These are phyloP conservation scores for Tetranychus truncatus DNA, from an alignment of 2,888 invertebrate genomes.

Conservation along the genomic window DNA sequence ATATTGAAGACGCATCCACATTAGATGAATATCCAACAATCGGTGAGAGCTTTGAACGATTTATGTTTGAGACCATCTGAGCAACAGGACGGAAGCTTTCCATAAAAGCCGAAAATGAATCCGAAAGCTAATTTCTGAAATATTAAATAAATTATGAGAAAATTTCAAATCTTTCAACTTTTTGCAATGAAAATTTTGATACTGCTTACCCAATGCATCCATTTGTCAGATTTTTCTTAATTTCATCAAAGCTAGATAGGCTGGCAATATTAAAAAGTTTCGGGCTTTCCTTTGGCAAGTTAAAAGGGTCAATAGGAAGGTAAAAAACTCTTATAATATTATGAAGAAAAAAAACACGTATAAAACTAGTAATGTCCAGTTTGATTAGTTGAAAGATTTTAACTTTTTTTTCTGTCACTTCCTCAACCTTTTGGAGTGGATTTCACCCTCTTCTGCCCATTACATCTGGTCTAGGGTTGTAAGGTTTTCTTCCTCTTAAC, in stretches of 20 bases:
- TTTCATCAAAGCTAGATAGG: constrained; percentile 85
- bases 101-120: constrained; percentile 65
- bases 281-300: constrained; percentile 31
- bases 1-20: constrained; percentile 94
- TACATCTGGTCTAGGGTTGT: too few species aligned
- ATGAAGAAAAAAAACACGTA: too few species aligned
- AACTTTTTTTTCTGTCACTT: too few species aligned
- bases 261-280: constrained; percentile 72
- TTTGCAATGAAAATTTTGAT: neutral
- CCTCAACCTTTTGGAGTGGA: too few species aligned
- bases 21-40: constrained; percentile 90
- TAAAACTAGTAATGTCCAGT: too few species aligned
- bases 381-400: too few species aligned
- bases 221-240: constrained; percentile 68
- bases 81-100: constrained; percentile 82
- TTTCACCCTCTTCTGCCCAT: too few species aligned
- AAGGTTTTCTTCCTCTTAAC: too few species aligned
- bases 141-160: neutral
- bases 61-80: constrained; percentile 81
- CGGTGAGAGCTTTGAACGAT: constrained; percentile 68
- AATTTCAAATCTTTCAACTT: neutral
- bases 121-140: constrained; percentile 58
- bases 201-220: constrained; percentile 58
- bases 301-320: neutral
- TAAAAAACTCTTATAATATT: too few species aligned